Conservation (phyloP, 2,888 invertebrate species). For the Parnassius smintheus region DNA sequence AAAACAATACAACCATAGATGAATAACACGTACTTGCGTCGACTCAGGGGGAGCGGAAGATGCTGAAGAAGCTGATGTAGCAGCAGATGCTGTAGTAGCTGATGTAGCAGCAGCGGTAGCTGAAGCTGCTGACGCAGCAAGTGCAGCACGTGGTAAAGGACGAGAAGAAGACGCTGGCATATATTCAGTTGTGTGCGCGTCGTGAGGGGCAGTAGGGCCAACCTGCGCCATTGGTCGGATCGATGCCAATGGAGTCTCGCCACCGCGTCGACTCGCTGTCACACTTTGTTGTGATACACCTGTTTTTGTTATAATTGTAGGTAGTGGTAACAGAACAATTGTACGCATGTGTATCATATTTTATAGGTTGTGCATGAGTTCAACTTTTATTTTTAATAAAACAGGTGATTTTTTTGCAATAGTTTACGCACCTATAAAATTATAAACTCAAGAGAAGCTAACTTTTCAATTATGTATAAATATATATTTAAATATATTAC, state of each 20-base stretch:
- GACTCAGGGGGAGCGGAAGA: conserved; percentile 76
- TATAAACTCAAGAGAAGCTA: too few relatives aligned
- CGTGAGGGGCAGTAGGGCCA: conserved; percentile 87
- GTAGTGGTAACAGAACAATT: too few relatives aligned
- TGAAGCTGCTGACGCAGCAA: conserved; percentile 83
- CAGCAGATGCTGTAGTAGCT: conserved; percentile 55
- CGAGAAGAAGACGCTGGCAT: conserved; percentile 91
- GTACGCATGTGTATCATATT: too few relatives aligned
- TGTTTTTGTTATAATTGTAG: conserved; percentile 23
- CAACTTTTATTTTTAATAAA: too few relatives aligned
- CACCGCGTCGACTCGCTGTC: conserved; percentile 83
- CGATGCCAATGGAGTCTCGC: conserved; percentile 92
- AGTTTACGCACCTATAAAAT: too few relatives aligned
- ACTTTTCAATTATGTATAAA: conserved; percentile 32
- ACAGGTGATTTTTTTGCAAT: too few relatives aligned
- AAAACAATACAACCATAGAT: too few relatives aligned
- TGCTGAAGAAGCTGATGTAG: conserved; percentile 84
- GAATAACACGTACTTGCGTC: conserved; percentile 43
- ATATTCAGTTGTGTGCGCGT: conserved; percentile 86
- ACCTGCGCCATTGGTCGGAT: conserved; percentile 95
- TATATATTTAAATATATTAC: not conserved
- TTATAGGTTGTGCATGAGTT: conserved; percentile 26
- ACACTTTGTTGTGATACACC: conserved; percentile 75
- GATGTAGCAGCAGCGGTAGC: conserved; percentile 81
- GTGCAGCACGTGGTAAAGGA: conserved; percentile 81